These are phyloP conservation scores for Teleogryllus occipitalis DNA, from an alignment of 1,140 invertebrate species.

Conservation along the genomic window DNA sequence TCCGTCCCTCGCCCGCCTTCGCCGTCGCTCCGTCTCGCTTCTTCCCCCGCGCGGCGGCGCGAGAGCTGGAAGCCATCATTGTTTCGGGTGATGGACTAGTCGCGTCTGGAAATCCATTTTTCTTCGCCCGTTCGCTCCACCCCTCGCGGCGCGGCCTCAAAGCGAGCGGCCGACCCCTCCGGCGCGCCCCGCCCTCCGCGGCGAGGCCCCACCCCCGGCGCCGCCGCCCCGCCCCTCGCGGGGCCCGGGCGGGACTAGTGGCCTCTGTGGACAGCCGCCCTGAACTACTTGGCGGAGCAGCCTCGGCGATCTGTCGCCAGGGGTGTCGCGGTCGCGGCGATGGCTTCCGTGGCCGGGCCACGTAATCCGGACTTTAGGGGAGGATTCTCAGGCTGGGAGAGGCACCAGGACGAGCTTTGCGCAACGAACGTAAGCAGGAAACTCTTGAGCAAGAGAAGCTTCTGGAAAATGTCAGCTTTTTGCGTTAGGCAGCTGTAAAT, in stretches of 20 bases:
- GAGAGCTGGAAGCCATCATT: no score
- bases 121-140: not conserved
- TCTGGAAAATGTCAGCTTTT: no score
- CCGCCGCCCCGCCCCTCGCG: no score
- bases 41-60: no score
- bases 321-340: not conserved
- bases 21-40: no score
- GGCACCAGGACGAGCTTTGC: not conserved
- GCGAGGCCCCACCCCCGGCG: not conserved
- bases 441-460: no score
- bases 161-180: not conserved
- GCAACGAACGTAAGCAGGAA: no score
- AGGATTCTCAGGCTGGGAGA: not conserved
- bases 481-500: no score
- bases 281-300: not conserved
- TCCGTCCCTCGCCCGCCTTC: not conserved
- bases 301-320: not conserved
- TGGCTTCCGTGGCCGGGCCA: not conserved
- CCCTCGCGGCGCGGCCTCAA: not conserved
- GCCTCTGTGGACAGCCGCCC: not conserved
- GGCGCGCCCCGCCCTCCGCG: not conserved
- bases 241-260: not conserved
- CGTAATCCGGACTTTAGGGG: not conserved
- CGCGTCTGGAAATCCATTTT: not conserved
- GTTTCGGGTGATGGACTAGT: not conserved